Base-by-base conservation (phyloP, 1,140 invertebrate genomes). In the Drosophila trapezifrons region DNA sequence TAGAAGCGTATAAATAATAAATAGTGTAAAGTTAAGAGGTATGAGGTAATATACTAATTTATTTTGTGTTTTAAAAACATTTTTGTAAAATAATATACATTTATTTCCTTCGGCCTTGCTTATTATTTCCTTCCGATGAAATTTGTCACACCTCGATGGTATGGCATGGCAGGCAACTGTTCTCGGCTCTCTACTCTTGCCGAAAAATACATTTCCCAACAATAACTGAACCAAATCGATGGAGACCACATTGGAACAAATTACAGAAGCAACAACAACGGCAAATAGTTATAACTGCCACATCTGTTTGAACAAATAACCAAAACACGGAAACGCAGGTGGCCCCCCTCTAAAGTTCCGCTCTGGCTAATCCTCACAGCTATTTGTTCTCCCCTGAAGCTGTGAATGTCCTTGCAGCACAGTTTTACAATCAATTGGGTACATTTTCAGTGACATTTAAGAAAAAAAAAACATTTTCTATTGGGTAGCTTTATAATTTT, bases 261-360 rank as follows among this genome's bases (percentile, higher is more conserved):
- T 73, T 85, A 77, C 73, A 46, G 15, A 18, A 70, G 40, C 60
- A 52, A 49, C 40, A 42, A 58, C 57, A 47, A 51, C 22, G 62
- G 37, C 63, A 55, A 63, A 45, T 58, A 46, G 57, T 43, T 67
- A 84, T 74, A 78, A 70, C 37, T 74, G 82, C 74, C 78, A 66
- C 82, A 85, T 86, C 82, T 85, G 82, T 75, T 78, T 52, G 46
- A 85, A 86, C 82, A 85, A 85, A 86, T 87, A 86, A 65, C 57
- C 75, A 54, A 82, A 85, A 87, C 82, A 87, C 76, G 64, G 13
- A 76, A 60, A 64, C 59, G 55, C 18, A 47, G 42, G 22, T 57
- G 54, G 35, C 42, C 22, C 25, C 46, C 8, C 35, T 37, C 52
- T 17, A 29, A 13, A 52, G 4, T 20, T 35, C 29, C 18, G 7